Conservation (phyloP, 2,888 invertebrate genomes). For the Nebria salina region DNA sequence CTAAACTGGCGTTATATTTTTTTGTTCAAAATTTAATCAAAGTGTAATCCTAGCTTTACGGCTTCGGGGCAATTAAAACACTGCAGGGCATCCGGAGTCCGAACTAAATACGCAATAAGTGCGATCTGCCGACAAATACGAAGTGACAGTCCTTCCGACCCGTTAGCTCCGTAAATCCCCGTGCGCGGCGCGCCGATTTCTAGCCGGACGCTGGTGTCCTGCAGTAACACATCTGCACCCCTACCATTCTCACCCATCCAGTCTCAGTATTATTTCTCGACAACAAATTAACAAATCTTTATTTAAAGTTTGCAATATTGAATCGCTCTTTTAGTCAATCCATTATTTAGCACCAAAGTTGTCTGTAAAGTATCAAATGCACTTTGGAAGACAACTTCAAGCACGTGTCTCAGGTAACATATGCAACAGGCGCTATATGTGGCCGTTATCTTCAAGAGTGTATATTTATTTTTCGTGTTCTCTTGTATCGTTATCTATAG, state of each 20-base stretch:
- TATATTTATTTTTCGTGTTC: conserved; percentile 35
- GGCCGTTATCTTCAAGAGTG: conserved; percentile 34
- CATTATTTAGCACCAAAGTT: not conserved
- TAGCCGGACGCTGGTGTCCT: not conserved
- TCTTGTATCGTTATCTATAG: conserved; percentile 13
- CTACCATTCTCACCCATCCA: not conserved
- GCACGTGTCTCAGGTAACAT: not conserved
- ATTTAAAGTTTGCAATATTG: too few relatives aligned
- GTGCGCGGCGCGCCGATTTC: conserved; percentile 20
- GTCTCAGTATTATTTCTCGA: not conserved
- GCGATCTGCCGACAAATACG: conserved; percentile 56
- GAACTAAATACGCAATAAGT: conserved; percentile 58
- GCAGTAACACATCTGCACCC: conserved; percentile 2
- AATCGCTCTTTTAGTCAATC: too few relatives aligned
- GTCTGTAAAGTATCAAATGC: not conserved
- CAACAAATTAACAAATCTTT: not conserved
- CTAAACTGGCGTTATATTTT: conserved; percentile 45
- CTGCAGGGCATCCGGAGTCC: conserved; percentile 33
- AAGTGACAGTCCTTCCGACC: conserved; percentile 50
- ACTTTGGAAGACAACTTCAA: conserved; percentile 5
- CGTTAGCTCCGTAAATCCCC: conserved; percentile 44
- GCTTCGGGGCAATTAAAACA: conserved; percentile 44
- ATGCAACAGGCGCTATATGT: conserved; percentile 28
- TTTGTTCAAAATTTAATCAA: conserved; percentile 47
- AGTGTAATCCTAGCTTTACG: conserved; percentile 46